Percentiles rank a stretch among this genome's conserved stretches.
Conservation (phyloP, 2,888 invertebrate species). For the Rotaria sp. region DNA sequence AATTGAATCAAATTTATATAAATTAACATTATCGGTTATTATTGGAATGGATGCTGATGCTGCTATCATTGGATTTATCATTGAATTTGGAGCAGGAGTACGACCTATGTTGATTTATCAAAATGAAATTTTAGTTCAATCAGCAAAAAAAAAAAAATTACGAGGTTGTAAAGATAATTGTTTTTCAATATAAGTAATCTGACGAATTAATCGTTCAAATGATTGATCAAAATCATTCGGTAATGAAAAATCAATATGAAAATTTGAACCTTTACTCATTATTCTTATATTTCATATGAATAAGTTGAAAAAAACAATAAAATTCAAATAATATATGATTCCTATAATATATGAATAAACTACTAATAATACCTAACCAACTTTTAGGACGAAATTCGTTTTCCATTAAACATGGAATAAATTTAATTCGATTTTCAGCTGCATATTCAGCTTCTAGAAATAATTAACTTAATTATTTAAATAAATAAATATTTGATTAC, state of each 20-base stretch:
- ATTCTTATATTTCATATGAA: too few species aligned
- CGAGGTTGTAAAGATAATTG: not conserved
- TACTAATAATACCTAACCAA: constrained; percentile 32
- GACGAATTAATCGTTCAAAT: not conserved
- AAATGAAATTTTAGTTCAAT: not conserved
- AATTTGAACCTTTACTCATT: not conserved
- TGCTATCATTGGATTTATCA: not conserved
- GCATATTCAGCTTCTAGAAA: constrained; percentile 28
- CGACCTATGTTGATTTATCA: too few species aligned
- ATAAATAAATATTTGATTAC: not conserved
- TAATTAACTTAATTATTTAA: not conserved
- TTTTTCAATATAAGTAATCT: not conserved
- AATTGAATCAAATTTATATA: not conserved
- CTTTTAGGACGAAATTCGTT: not conserved
- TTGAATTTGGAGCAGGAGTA: not conserved
- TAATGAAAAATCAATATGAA: not conserved
- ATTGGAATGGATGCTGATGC: not conserved
- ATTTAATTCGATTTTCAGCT: constrained; percentile 9
- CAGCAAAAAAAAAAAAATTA: not conserved
- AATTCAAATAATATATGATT: too few species aligned
- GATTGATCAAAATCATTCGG: not conserved
- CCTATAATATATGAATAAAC: too few species aligned
- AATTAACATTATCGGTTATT: not conserved
- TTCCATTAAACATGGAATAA: constrained; percentile 31
- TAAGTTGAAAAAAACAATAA: too few species aligned